Conservation (phyloP, 2,888 invertebrate species). For the Chrysolina americana region DNA sequence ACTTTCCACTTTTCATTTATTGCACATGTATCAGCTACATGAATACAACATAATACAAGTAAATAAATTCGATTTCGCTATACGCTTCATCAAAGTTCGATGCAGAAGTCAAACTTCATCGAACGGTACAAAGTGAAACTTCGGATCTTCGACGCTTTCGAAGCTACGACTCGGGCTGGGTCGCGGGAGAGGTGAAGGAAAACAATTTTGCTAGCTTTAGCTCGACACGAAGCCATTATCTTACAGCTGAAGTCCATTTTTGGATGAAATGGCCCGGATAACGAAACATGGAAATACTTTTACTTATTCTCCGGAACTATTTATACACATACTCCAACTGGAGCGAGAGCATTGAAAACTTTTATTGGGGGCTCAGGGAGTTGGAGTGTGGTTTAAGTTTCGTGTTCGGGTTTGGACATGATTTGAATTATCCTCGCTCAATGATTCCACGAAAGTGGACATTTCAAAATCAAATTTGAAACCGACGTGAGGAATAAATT, state of each 20-base stretch:
- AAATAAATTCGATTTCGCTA: background rate
- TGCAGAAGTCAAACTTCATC: background rate
- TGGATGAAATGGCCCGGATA: conserved; percentile 30
- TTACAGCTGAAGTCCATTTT: conserved; percentile 4
- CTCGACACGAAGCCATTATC: conserved; percentile 14
- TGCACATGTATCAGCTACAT: background rate
- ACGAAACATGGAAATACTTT: conserved; percentile 37
- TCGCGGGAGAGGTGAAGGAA: background rate
- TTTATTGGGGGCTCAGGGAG: background rate
- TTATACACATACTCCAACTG: conserved; percentile 15
- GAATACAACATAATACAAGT: background rate
- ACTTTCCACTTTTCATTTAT: background rate
- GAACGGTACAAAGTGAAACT: conserved; percentile 1
- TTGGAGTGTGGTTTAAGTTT: background rate
- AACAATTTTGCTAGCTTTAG: background rate
- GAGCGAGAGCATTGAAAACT: background rate
- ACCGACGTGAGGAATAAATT: too few relatives aligned
- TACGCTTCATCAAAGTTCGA: background rate
- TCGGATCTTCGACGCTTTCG: background rate
- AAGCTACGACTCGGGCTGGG: background rate
- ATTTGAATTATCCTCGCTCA: background rate
- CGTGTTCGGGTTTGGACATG: background rate
- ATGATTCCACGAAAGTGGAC: too few relatives aligned
- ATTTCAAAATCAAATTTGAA: too few relatives aligned
- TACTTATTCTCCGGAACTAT: conserved; percentile 27